Evolutionary conservation across 2,888 invertebrate species (phyloP), one percentile per base, ranked within the genome.

Genomic region (Apodemia duryi): DNA sequence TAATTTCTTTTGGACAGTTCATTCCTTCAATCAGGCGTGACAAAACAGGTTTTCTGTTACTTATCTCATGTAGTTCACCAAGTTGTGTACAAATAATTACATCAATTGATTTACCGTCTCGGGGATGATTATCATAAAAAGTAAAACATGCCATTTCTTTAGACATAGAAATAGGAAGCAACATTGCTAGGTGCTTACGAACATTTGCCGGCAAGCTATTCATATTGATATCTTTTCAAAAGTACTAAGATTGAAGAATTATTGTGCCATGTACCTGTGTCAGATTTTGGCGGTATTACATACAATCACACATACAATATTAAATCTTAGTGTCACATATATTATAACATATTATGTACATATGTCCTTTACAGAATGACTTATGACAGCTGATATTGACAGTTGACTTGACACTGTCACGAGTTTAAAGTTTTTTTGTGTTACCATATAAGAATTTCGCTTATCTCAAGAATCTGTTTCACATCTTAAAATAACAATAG

Each of bases 121-220:
- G 74, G 6, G 91, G 90, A 70, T 91, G 87, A 52, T 83, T 70
- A 69, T 91, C 90, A 69, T 85, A 85, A 35, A 89, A 82, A 1
- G 77, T 79, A 69, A 83, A 91, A 75, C 87, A 83, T 46, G 72
- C 62, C 6, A 85, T 75, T 28, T 85, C 81, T 41, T 76, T 76
- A 10, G 82, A 4, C 51, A 84, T 64, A 21, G 82, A 76, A 11
- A 76, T 69, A 10, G 90, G 89, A 51, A 91, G 70, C 57, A 84
- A 69, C 63, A 75, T 81, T 9, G 69, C 21, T 32, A 90, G 35
- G 63, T 80, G 78, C 69, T 78, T 74, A 0, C 72, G 74, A 10
- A 84, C 75, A 64, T 77, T 81, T 65, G 78, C 78, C 51, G 76
- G 65, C 52, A 77, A 57, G 62, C 54, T 52, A 66, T 66, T 63